Base-by-base conservation (phyloP, 2,797 vertebrate species). In the Sebastes goodei region DNA sequence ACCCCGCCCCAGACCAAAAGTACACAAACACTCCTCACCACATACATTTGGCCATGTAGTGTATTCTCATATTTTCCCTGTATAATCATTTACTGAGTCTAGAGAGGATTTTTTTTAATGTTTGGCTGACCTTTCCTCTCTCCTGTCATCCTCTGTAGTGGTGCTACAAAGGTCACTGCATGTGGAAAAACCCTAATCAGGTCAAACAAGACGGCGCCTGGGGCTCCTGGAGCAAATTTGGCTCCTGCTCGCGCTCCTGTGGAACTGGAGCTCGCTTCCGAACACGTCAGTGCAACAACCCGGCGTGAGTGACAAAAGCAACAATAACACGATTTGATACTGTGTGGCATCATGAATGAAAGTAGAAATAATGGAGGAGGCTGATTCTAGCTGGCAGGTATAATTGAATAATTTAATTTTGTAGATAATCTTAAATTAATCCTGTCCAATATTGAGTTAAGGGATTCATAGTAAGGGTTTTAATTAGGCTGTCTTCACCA, bases 101-200 rank as follows among this genome's bases (percentile, higher is more conserved):
- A 21, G 11, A 5, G 7, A 53, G 21, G 12, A 53, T 53, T 53
- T 53, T 53, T 21, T 21, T 77, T 33, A 27, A 33, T 69, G 49
- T 73, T 55, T 21, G 5, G 9, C 57, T 84, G 4, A 69, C 57
- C 35, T 42, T 33, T 52, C n/a, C 42, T 57, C 49, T 70, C 30
- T 68, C 35, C 20, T 69, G 9, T 33, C 25, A 0, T 72, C 32
- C 30, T 75, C 30, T 52, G 23, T 82, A 99, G 99, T 99, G 98
- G 99, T 99, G 99, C 94, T 99, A 99, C 73, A 99, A 99, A 95
- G 99, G 99, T 88, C 98, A 99, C 86, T 99, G 99, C 94, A 99
- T 99, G 97, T 99, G 98, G 98, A 99, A 98, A 84, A 99, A 97
- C 11, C 95, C 96, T 1, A 97, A 98, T 76, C 97, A 98, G 93